Percentiles rank a stretch among this genome's conserved stretches.
Conservation (phyloP, 1,140 invertebrate species). For the Trachelipus rathkii region DNA sequence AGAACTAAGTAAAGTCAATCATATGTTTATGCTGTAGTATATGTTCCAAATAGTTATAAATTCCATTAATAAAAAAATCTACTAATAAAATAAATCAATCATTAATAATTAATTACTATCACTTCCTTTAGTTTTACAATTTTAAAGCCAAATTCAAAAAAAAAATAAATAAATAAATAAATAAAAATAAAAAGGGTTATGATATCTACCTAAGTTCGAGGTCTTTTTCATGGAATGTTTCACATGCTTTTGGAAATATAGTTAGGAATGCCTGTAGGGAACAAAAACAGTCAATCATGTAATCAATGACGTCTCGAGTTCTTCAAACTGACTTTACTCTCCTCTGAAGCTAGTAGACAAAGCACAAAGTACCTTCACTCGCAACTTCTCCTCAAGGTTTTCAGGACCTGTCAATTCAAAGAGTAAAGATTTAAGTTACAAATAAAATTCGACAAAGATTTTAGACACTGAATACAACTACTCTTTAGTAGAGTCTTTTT, state of each 20-base stretch:
- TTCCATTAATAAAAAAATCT: too few relatives aligned
- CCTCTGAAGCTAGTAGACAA: slow-evolving; percentile 22
- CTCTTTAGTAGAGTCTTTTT: not conserved
- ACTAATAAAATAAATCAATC: too few relatives aligned
- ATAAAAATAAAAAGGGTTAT: too few relatives aligned
- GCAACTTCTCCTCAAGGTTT: slow-evolving; percentile 54
- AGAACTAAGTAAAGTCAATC: too few relatives aligned
- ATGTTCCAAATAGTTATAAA: too few relatives aligned
- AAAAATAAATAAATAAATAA: too few relatives aligned
- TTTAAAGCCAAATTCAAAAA: too few relatives aligned
- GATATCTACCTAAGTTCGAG: slow-evolving; percentile 58
- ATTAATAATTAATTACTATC: too few relatives aligned
- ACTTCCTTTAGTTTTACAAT: too few relatives aligned
- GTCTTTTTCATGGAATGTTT: slow-evolving; percentile 55
- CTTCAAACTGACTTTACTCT: slow-evolving; percentile 40
- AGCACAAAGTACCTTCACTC: slow-evolving; percentile 49
- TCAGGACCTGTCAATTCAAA: slow-evolving; percentile 49
- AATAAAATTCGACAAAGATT: not conserved
- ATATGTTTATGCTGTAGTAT: too few relatives aligned
- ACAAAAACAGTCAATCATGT: slow-evolving; percentile 64
- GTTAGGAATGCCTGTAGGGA: slow-evolving; percentile 64
- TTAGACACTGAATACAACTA: not conserved
- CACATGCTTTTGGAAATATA: slow-evolving; percentile 57
- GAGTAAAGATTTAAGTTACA: slow-evolving; percentile 6
- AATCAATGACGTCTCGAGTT: slow-evolving; percentile 65